These are phyloP conservation scores for Odocoileus hemionus DNA, from an alignment of 2,113 vertebrate genomes.

Conservation along the genomic window DNA sequence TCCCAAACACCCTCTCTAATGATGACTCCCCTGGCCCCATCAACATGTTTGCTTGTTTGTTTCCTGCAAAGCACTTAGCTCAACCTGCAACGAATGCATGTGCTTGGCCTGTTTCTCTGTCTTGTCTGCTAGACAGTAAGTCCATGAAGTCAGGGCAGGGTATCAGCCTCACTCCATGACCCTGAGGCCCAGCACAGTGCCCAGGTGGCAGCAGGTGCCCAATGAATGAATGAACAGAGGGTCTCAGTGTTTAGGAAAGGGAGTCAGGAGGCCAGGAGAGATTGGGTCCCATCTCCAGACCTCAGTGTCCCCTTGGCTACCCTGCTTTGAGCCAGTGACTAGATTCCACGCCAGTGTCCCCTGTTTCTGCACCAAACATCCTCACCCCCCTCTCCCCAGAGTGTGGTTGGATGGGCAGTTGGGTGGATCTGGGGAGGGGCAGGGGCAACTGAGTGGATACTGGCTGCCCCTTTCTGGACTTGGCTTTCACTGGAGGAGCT, in stretches of 20 bases:
- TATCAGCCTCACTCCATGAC: not conserved
- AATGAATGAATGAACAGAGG: not conserved
- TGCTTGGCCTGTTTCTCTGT: not conserved
- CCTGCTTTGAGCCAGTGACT: not conserved
- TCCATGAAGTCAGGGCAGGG: not conserved
- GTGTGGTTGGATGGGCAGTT: too few species aligned
- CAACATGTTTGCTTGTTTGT: not conserved
- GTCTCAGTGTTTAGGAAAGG: not conserved
- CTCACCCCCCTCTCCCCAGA: not conserved
- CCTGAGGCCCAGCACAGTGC: too few species aligned
- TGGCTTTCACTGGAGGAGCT: not conserved
- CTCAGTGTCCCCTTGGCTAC: not conserved
- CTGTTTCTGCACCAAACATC: not conserved
- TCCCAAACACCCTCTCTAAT: not conserved
- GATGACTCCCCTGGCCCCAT: not conserved
- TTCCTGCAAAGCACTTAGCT: not conserved
- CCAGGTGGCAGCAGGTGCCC: not conserved
- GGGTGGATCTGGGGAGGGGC: rapidly evolving
- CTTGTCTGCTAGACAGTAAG: not conserved
- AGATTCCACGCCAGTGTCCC: not conserved
- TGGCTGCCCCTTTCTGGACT: not conserved
- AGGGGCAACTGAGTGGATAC: not conserved
- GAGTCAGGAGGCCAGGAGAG: not conserved
- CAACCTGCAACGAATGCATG: not conserved
- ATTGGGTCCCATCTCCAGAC: not conserved